Base-by-base conservation (phyloP, 2,113 vertebrate species). In the Epinephelus cyanopodus region DNA sequence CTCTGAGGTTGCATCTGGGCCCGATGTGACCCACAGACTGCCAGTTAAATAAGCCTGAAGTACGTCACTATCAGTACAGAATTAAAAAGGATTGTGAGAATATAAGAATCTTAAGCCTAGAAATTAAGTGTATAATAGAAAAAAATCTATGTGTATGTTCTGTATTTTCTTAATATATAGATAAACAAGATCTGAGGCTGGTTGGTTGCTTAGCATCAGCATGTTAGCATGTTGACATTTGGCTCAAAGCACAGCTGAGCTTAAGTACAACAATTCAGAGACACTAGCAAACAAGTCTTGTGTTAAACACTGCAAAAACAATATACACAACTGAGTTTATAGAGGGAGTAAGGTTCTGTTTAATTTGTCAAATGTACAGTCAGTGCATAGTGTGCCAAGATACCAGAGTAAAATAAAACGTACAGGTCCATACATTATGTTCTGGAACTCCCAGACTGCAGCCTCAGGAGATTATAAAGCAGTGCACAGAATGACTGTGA, bases 401-500 rank as follows among this genome's bases (percentile, higher is more conserved):
- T 54, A 18, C 11, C 29, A 17, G 21, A 72, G 21, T 56, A 52
- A 68, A 27, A 19, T 29, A 12, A 54, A 60, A 66, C 10, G 2
- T 6, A 27, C 42, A 50, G 23, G 63, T 54, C 48, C 37, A 37
- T 76, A 27, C 6, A 45, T 2, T 25, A 23, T 0, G 4, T 74
- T 80, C 10, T 19, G 29, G 60, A 27, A 60, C 10, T 77, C 53
- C 12, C 29, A 17, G 19, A 23, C 23, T 21, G 42, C 71, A 80
- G 7, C 68, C 39, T 77, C 17, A 12, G 42, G 18, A 58, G 42
- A 62, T 73, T 18, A 14, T 53, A 25, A 47, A 1, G 6, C 21
- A 17, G 18, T 12, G 5, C 54, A 56, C 81, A 64, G 23, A 58
- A 52, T n/a, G n/a, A 14, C 45, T 63, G 57, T 69, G 33, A 74